Evolutionary conservation across 2,113 vertebrate genomes (phyloP).

Genomic region (Silurus meridionalis): DNA sequence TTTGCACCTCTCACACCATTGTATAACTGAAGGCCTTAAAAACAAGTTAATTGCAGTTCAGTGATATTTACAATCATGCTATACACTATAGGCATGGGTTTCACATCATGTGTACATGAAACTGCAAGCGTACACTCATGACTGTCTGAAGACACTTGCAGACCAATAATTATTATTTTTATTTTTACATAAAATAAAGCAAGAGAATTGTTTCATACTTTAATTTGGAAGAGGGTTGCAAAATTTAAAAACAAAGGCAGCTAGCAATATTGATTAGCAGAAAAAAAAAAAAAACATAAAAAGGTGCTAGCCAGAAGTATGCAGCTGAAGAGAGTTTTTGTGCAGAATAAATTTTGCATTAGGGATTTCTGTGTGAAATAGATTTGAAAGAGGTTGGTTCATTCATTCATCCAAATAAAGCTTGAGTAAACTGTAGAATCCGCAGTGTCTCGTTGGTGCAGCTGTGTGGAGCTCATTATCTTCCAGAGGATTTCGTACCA

Average conservation of each 20-base stretch:
- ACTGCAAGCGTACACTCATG: not conserved
- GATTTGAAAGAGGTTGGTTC: conserved; percentile 4
- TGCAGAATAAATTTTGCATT: not conserved
- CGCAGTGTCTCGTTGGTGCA: conserved; percentile 5
- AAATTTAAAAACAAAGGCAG: not conserved
- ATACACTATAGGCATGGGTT: not conserved
- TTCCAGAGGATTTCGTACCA: conserved; percentile 17
- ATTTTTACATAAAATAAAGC: not conserved
- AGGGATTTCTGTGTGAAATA: not conserved
- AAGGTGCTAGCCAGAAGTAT: not conserved
- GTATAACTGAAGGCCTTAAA: not conserved
- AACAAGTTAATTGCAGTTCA: not conserved
- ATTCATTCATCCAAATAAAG: conserved; percentile 19
- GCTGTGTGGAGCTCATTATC: conserved; percentile 19
- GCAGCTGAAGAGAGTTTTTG: not conserved
- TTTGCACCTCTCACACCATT: not conserved
- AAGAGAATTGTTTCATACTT: not conserved
- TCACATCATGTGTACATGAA: not conserved
- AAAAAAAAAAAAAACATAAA: not conserved
- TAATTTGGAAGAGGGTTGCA: not conserved
- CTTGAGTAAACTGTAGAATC: conserved; percentile 18
- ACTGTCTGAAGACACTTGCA: not conserved
- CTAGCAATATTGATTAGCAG: not conserved
- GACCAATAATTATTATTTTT: not conserved
- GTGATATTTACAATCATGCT: not conserved